Evolutionary conservation across 2,888 invertebrate species (phyloP).

Genomic region (Leucozona laternaria): DNA sequence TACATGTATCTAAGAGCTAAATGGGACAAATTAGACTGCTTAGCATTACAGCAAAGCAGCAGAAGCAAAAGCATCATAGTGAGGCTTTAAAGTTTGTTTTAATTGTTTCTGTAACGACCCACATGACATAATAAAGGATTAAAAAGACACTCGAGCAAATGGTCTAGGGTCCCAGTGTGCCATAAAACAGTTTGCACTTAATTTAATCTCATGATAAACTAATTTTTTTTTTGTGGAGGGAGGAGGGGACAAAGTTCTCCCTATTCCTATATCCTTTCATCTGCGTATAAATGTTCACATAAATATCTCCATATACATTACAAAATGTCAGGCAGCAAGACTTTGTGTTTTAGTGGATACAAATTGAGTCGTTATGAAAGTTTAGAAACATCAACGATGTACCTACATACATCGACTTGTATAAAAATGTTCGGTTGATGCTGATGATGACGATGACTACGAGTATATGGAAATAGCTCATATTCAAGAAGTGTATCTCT

Average conservation of each 20-base stretch:
- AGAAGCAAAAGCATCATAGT: neutral
- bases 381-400: slow-evolving; percentile 43
- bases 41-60: neutral
- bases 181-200: slow-evolving; percentile 73
- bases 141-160: slow-evolving; percentile 56
- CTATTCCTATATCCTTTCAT: neutral
- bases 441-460: slow-evolving; percentile 7
- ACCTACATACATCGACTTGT: neutral
- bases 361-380: slow-evolving; percentile 60
- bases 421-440: neutral
- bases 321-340: slow-evolving; percentile 41
- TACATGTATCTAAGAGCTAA: slow-evolving; percentile 33
- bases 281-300: neutral
- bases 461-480: neutral
- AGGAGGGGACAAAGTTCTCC: slow-evolving; percentile 51
- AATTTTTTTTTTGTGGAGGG: too few species aligned
- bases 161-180: slow-evolving; percentile 56
- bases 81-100: slow-evolving; percentile 39
- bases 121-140: slow-evolving; percentile 64
- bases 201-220: slow-evolving; percentile 74
- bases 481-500: slow-evolving; percentile 10
- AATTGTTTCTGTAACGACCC: slow-evolving; percentile 57
- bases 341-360: slow-evolving; percentile 53
- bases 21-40: slow-evolving; percentile 43
- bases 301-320: neutral